phyloP scores from a whole-genome alignment of 2,888 invertebrate species.

The Papilio gigon region DNA sequence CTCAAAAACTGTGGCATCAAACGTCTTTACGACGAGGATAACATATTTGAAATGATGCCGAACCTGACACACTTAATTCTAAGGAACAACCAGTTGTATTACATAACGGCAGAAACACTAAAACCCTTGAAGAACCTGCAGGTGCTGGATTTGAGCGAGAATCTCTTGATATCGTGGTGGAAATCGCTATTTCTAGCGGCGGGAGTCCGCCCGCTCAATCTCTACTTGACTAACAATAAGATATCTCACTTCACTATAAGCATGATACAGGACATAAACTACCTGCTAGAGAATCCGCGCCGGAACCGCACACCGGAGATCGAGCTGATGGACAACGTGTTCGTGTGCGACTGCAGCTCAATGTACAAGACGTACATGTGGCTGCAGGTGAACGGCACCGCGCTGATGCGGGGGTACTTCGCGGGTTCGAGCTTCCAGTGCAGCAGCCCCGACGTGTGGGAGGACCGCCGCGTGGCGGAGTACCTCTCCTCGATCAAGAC shows the following conservation, averaged over 20 bases:
- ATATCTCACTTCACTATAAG: constrained; percentile 78
- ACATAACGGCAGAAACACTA: constrained; percentile 69
- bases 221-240: constrained; percentile 80
- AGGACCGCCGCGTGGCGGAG: constrained; percentile 68
- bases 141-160: constrained; percentile 78
- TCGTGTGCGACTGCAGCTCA: constrained; percentile 79
- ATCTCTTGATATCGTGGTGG: constrained; percentile 80
- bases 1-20: constrained; percentile 79
- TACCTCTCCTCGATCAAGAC: constrained; percentile 70
- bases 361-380: constrained; percentile 73
- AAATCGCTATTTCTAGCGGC: constrained; percentile 73
- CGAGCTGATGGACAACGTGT: constrained; percentile 79
- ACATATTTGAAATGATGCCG: constrained; percentile 78
- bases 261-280: constrained; percentile 82
- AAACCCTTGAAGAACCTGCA: constrained; percentile 69
- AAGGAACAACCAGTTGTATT: constrained; percentile 74
- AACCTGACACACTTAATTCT: constrained; percentile 78
- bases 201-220: constrained; percentile 65
- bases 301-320: constrained; percentile 60
- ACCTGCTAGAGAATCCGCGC: constrained; percentile 62
- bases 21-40: constrained; percentile 67
- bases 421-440: constrained; percentile 66
- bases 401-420: constrained; percentile 63
- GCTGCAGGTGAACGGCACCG: constrained; percentile 68
- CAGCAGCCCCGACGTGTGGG: constrained; percentile 76